Evolutionary conservation across 2,888 invertebrate genomes (phyloP).

Genomic region (Ditula angustiorana): DNA sequence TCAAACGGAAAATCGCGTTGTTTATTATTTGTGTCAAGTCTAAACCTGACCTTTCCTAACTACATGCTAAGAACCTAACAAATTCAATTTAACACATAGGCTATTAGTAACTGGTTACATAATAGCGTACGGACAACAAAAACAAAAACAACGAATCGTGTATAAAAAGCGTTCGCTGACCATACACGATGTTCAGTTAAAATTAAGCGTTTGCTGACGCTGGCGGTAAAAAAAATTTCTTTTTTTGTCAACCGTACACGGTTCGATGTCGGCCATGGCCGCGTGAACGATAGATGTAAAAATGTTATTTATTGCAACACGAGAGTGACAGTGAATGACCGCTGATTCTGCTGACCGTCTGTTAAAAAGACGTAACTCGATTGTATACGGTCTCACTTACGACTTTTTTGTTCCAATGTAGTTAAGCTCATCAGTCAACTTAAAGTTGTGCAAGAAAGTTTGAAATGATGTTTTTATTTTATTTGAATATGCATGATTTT

Average conservation of each 20-base stretch:
- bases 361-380: slow-evolving; percentile 9
- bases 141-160: not conserved
- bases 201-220: not conserved
- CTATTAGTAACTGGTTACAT: not conserved
- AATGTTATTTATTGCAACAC: slow-evolving; percentile 43
- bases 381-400: slow-evolving; percentile 2
- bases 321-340: slow-evolving; percentile 33
- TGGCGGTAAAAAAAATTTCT: not conserved
- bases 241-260: slow-evolving; percentile 9
- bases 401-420: not conserved
- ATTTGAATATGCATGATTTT: not conserved
- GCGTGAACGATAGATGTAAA: slow-evolving; percentile 40
- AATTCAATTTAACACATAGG: not conserved
- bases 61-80: not conserved
- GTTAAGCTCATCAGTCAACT: not conserved
- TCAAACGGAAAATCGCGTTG: too few relatives aligned
- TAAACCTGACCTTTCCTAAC: not conserved
- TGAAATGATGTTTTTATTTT: not conserved
- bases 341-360: not conserved
- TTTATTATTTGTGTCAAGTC: not conserved
- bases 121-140: not conserved
- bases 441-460: not conserved
- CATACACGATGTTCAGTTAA: not conserved
- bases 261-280: slow-evolving; percentile 36
- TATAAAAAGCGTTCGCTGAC: not conserved